A percentile compares a stretch with the other conserved stretches of the same genome.
These are phyloP conservation scores for Pangasius mekongensis DNA, from an alignment of 2,797 vertebrate species.

Conservation along the genomic window DNA sequence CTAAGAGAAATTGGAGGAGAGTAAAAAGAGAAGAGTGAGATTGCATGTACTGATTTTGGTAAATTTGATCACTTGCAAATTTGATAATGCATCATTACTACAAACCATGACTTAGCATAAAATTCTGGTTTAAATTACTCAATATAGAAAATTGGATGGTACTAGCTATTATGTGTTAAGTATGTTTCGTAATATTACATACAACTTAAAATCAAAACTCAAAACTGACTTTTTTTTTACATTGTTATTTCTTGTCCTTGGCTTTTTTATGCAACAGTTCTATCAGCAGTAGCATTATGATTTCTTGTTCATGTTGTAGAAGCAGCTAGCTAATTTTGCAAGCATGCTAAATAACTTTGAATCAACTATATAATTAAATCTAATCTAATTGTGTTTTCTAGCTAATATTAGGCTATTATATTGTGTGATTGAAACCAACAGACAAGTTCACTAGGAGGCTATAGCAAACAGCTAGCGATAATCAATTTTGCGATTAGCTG, in stretches of 20 bases:
- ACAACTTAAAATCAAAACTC: background rate
- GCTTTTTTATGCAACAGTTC: background rate
- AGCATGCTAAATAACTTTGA: background rate
- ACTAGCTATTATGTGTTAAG: no score
- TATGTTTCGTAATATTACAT: background rate
- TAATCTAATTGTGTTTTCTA: background rate
- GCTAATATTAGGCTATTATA: background rate
- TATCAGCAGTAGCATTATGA: background rate
- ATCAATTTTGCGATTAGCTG: background rate
- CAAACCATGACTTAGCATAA: background rate
- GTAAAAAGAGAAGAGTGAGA: background rate
- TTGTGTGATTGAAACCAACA: background rate
- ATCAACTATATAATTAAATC: background rate
- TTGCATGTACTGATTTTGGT: background rate
- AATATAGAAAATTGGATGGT: background rate
- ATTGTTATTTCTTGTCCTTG: background rate
- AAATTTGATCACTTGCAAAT: background rate
- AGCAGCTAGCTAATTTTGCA: background rate
- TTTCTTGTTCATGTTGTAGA: background rate
- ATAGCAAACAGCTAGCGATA: background rate
- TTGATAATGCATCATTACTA: background rate
- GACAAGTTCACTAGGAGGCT: background rate
- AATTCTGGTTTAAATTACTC: background rate
- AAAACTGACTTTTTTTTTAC: background rate
- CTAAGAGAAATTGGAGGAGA: slow-evolving; percentile 42